Conservation (phyloP, 2,888 invertebrate species). For the Aphidius colemani region DNA sequence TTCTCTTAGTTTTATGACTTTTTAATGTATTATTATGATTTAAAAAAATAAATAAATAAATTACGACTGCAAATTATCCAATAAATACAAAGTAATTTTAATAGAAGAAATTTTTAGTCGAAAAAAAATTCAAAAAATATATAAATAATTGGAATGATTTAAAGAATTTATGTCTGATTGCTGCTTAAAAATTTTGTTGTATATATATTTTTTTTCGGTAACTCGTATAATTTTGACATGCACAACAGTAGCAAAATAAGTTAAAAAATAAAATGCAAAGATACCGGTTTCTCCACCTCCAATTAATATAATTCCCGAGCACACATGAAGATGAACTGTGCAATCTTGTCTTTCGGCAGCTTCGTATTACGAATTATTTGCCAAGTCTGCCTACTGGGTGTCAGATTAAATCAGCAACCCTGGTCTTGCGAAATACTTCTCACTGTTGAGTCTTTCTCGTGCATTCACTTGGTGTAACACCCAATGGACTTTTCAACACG, state of each 20-base stretch:
- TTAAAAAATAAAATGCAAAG: neutral
- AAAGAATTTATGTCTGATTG: too few species aligned
- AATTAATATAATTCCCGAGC: conserved; percentile 20
- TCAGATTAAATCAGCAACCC: conserved; percentile 21
- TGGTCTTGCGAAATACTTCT: too few species aligned
- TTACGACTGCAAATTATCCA: too few species aligned
- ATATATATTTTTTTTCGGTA: too few species aligned
- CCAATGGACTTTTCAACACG: conserved; percentile 1
- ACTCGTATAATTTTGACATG: conserved; percentile 14
- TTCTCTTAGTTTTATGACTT: too few species aligned
- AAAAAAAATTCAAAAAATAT: too few species aligned
- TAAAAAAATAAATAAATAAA: too few species aligned
- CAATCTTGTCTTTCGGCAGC: conserved; percentile 20
- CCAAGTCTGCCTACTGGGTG: conserved; percentile 20
- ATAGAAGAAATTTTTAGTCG: too few species aligned
- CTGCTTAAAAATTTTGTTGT: too few species aligned
- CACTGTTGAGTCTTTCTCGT: neutral
- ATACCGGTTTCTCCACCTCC: conserved; percentile 13
- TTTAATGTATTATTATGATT: too few species aligned
- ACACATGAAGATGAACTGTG: neutral
- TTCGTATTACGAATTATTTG: conserved; percentile 19
- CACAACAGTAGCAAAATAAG: conserved; percentile 2
- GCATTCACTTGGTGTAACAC: neutral
- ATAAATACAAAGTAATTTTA: too few species aligned
- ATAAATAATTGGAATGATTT: too few species aligned